phyloP scores from a whole-genome alignment of 2,888 invertebrate genomes.

The Boloria euphrosyne region DNA sequence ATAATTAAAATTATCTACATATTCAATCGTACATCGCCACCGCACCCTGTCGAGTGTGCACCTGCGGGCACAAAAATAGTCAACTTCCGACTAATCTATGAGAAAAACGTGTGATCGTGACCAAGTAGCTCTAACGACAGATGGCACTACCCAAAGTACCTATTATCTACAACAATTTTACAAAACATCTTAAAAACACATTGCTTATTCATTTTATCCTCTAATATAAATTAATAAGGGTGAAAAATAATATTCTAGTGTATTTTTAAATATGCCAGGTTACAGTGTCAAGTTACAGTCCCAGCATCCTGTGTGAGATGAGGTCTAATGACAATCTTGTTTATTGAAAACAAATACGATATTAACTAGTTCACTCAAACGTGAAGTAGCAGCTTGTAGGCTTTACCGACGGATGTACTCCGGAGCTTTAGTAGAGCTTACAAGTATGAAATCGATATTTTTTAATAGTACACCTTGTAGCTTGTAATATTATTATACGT shows the following conservation, averaged over 20 bases:
- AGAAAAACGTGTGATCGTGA: constrained; percentile 58
- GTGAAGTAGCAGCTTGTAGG: constrained; percentile 17
- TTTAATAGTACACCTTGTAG: not conserved
- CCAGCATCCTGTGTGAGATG: constrained; percentile 43
- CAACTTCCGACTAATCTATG: constrained; percentile 52
- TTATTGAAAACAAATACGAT: constrained; percentile 27
- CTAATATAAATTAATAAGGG: constrained; percentile 12
- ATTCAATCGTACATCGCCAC: constrained; percentile 22
- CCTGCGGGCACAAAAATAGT: constrained; percentile 56
- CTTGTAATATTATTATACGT: too few species aligned
- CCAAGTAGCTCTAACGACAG: constrained; percentile 45
- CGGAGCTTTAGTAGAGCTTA: not conserved
- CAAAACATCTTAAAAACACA: constrained; percentile 7
- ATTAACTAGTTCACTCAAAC: constrained; percentile 20
- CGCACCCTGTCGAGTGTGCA: constrained; percentile 40
- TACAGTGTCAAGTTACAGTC: constrained; percentile 44
- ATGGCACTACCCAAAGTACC: constrained; percentile 34
- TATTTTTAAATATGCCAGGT: constrained; percentile 27
- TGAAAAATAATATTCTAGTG: not conserved
- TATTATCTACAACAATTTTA: constrained; percentile 34
- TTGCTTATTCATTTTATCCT: constrained; percentile 15
- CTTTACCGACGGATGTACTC: not conserved
- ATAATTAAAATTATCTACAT: constrained; percentile 13
- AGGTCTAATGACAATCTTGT: constrained; percentile 30
- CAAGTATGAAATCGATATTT: not conserved